Conservation (phyloP, 2,113 vertebrate species). For the Thryonomys swinderianus region DNA sequence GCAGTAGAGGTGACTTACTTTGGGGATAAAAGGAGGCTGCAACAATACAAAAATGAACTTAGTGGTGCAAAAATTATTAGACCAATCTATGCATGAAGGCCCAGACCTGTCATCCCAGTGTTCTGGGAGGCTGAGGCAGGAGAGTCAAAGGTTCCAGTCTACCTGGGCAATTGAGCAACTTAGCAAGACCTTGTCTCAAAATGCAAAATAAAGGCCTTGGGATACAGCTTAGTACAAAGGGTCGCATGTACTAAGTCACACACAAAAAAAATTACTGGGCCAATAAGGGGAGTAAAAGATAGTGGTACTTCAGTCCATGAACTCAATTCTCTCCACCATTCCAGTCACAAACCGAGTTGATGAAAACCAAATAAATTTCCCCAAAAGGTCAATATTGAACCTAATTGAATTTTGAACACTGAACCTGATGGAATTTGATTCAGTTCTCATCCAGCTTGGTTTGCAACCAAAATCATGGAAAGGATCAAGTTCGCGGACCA, state of each 20-base stretch:
- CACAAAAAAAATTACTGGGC: background rate
- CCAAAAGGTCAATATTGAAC: background rate
- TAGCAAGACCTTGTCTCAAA: background rate
- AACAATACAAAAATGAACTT: accelerated
- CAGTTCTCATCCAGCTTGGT: background rate
- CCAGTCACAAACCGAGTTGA: background rate
- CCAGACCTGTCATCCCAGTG: background rate
- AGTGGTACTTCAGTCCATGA: background rate
- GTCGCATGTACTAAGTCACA: no score
- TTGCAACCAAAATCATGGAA: background rate
- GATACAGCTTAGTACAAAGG: background rate
- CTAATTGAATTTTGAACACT: no score
- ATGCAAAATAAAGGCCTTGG: background rate
- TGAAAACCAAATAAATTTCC: background rate
- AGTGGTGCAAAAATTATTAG: background rate
- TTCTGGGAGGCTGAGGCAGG: background rate
- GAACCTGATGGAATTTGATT: no score
- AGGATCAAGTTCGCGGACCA: background rate
- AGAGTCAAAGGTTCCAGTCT: background rate
- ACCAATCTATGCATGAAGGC: accelerated
- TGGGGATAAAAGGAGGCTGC: background rate
- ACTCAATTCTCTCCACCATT: background rate
- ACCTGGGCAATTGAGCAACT: background rate
- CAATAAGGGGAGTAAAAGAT: background rate
- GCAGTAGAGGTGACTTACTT: accelerated